phyloP scores from a whole-genome alignment of 2,113 vertebrate genomes.

The Equus przewalskii region DNA sequence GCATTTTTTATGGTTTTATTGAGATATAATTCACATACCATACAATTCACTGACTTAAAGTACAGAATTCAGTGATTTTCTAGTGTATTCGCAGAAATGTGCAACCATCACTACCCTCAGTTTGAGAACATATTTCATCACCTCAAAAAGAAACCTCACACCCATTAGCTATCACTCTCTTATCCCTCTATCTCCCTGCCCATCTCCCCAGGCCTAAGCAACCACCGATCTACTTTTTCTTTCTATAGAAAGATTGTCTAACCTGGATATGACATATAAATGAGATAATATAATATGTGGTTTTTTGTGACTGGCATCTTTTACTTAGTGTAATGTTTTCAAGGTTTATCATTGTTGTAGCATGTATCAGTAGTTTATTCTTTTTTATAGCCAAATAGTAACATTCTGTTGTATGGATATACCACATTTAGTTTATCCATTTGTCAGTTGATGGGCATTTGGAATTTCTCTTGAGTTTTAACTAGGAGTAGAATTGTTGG shows the following conservation, averaged over 20 bases:
- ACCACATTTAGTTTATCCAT: too few species aligned
- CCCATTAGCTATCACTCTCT: background rate
- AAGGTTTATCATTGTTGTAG: too few species aligned
- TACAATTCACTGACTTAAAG: background rate
- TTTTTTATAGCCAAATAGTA: too few species aligned
- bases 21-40: background rate
- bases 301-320: background rate
- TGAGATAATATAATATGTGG: background rate
- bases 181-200: background rate
- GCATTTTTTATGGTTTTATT: background rate
- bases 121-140: background rate
- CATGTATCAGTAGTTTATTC: too few species aligned
- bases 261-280: background rate
- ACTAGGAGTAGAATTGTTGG: background rate
- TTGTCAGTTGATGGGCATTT: too few species aligned
- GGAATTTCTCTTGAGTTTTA: background rate
- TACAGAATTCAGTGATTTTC: background rate
- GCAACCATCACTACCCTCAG: background rate
- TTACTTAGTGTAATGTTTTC: too few species aligned
- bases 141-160: background rate
- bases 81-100: background rate
- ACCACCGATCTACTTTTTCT: background rate
- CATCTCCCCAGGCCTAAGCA: background rate
- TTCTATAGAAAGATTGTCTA: background rate
- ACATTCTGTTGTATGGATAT: too few species aligned